Evolutionary conservation across 1,140 invertebrate genomes (phyloP).

Genomic region (Chionoecetes opilio): DNA sequence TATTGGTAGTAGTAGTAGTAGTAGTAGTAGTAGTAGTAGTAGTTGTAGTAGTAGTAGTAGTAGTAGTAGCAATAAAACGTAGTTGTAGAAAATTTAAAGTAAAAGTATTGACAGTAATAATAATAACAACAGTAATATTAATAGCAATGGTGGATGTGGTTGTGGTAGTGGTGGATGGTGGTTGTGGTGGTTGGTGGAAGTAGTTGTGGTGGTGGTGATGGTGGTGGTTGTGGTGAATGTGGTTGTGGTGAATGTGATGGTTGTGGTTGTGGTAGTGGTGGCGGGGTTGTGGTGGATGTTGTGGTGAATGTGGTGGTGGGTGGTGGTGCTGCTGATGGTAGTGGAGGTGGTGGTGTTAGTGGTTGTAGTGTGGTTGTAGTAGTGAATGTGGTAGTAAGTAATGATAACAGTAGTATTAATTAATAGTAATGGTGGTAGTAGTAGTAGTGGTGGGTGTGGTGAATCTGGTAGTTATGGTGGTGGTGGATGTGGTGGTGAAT

Average conservation of each 20-base stretch:
- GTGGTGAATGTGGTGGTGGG: not conserved
- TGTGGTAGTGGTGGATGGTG: not conserved
- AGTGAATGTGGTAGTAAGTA: slow-evolving; percentile 4
- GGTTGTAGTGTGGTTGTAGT: not conserved
- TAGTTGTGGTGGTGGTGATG: too few species aligned
- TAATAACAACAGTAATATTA: not conserved
- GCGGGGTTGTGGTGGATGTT: not conserved
- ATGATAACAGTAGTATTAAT: not conserved
- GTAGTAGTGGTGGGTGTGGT: not conserved
- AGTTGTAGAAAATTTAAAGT: too few species aligned
- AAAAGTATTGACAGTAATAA: too few species aligned
- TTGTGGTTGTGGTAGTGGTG: too few species aligned
- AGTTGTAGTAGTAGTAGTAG: not conserved
- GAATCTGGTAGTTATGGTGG: too few species aligned
- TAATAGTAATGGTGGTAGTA: not conserved
- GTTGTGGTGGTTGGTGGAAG: too few species aligned
- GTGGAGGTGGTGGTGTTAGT: not conserved
- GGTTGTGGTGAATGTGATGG: too few species aligned
- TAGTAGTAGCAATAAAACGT: not conserved
- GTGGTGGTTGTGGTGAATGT: too few species aligned
- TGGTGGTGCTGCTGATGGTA: not conserved
- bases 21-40: slow-evolving; percentile 46
- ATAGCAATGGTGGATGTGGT: not conserved
- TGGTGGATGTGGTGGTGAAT: too few species aligned
- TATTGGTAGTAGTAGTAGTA: slow-evolving; percentile 45